Base-by-base conservation (phyloP, 1,140 invertebrate species). In the Calephelis nemesis region DNA sequence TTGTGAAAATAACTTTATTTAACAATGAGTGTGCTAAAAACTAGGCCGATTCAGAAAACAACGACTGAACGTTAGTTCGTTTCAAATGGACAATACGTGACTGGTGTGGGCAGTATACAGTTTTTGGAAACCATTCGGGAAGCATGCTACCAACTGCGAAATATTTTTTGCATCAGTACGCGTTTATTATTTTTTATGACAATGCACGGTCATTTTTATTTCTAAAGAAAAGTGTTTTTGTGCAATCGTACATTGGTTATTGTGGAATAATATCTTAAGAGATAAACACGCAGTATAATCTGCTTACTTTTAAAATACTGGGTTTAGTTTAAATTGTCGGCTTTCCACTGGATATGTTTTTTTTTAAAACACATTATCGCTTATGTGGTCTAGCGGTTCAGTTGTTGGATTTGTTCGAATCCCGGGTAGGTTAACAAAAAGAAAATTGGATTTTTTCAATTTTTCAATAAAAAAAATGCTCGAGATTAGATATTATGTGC, bases 11-110 rank as follows among this genome's bases (percentile, higher is more conserved):
- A 60, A 40, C 54, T 60, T 60, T 60, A 60, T 60, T 60, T 40
- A 39, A 42, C 30, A 60, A 60, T 60, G 54, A 60, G 30, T 40
- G 30, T 19, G 54, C 54, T 39, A 60, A 39, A 60, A 60, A 60
- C 54, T 60, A 60, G 54, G 54, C 19, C 54, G 54, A 60, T 60
- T 60, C 54, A 39, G 30, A 30, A 15, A 60, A 60, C 54, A 60
- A 40, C 54, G 30, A 11, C 8, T 19, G 30, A 60, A 58, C 54
- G 30, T 58, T 39, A 19, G 39, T 39, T 39, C 54, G 54, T 58
- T 58, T 58, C 54, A 58, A 58, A 58, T 58, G 54, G 54, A 58
- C 54, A 58, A 58, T 58, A 58, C 52, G 52, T 58, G 52, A 58
- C 52, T 58, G 19, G 52, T 58, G 52, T 58, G 15, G 19, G 52